These are phyloP conservation scores for Oceanites oceanicus DNA, from an alignment of 2,113 vertebrate species.

Conservation along the genomic window DNA sequence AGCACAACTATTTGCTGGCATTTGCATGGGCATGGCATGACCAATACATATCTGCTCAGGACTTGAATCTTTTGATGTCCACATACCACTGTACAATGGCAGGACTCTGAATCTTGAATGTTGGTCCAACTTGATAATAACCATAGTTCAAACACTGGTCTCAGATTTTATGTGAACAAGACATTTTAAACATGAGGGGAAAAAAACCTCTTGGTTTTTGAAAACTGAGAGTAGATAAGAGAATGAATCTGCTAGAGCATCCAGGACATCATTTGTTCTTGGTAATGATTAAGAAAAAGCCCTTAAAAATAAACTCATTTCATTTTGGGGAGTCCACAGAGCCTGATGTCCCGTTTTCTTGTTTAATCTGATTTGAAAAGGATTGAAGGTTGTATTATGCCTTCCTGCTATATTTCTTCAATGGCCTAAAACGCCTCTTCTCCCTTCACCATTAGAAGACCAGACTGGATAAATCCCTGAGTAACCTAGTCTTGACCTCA, in stretches of 20 bases:
- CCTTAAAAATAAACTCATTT: background rate
- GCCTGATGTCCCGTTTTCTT: background rate
- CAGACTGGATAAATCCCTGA: background rate
- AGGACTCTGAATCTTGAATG: background rate
- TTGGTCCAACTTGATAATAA: background rate
- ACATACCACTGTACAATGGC: background rate
- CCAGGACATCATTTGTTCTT: background rate
- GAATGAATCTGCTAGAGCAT: background rate
- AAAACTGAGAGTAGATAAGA: background rate
- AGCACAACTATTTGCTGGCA: background rate
- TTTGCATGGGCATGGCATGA: background rate
- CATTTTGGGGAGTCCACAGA: background rate
- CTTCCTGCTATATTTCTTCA: background rate
- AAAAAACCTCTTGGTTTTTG: background rate
- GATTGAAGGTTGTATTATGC: background rate
- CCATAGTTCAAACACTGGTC: background rate
- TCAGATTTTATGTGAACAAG: background rate
- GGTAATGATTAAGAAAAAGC: background rate
- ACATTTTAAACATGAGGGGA: rapidly evolving
- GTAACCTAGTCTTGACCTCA: background rate
- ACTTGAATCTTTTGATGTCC: background rate
- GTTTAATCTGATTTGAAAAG: background rate
- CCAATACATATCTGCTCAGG: background rate
- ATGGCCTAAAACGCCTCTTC: background rate
- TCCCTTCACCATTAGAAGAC: background rate